A percentile compares a stretch with the other conserved stretches of the same genome.
phyloP scores from a whole-genome alignment of 2,888 invertebrate genomes.

The Unio pictorum region DNA sequence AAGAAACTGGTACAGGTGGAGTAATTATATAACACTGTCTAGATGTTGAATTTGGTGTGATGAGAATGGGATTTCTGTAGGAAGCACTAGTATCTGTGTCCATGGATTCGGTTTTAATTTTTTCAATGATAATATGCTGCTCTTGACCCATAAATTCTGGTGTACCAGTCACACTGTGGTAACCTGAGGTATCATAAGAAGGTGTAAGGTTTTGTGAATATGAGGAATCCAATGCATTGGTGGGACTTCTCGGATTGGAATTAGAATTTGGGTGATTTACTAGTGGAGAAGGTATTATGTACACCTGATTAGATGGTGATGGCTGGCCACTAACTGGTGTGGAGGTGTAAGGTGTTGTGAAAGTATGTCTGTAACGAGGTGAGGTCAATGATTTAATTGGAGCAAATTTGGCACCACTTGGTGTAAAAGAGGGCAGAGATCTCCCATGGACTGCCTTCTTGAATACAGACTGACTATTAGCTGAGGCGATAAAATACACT shows the following conservation, averaged over 20 bases:
- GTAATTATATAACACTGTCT: too few relatives aligned
- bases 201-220: conserved; percentile 6
- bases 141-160: conserved; percentile 21
- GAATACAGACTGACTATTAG: too few relatives aligned
- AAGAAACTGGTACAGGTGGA: too few relatives aligned
- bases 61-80: too few relatives aligned
- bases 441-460: too few relatives aligned
- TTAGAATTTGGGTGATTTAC: neutral
- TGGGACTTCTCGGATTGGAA: conserved; percentile 1
- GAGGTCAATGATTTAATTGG: conserved; percentile 23
- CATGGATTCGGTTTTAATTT: too few relatives aligned
- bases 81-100: too few relatives aligned
- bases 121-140: neutral
- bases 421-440: too few relatives aligned
- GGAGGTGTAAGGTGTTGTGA: neutral
- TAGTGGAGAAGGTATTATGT: neutral
- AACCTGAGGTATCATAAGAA: conserved; percentile 33
- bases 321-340: neutral
- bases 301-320: neutral
- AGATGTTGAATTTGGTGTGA: too few relatives aligned
- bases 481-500: too few relatives aligned
- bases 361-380: conserved; percentile 24
- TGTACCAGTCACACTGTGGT: conserved; percentile 32
- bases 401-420: too few relatives aligned
- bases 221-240: conserved; percentile 1